These are phyloP conservation scores for Erebia ligea DNA, from an alignment of 2,888 invertebrate genomes.

Conservation along the genomic window DNA sequence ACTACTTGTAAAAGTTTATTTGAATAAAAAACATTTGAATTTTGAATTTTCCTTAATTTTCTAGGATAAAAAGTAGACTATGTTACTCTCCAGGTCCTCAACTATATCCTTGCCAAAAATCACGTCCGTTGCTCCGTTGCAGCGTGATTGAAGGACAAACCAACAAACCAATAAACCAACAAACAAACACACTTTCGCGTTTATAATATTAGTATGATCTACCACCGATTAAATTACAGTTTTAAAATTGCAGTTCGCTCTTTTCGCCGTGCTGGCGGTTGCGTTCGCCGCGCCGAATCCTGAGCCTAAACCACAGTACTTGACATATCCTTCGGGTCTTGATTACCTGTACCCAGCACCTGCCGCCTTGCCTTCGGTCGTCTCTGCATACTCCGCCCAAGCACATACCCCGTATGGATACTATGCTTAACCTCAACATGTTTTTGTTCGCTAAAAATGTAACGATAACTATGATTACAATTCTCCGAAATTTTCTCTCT, in stretches of 20 bases:
- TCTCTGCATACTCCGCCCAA: constrained; percentile 55
- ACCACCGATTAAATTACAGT: too few species aligned
- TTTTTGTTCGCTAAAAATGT: constrained; percentile 49
- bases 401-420: constrained; percentile 51
- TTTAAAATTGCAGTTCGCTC: constrained; percentile 63
- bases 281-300: constrained; percentile 75
- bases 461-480: background rate
- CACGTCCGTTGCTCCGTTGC: too few species aligned
- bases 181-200: too few species aligned
- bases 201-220: too few species aligned
- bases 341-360: constrained; percentile 62
- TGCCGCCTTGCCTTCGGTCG: constrained; percentile 48
- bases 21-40: too few species aligned
- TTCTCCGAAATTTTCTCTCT: background rate
- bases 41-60: too few species aligned
- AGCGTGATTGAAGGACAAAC: too few species aligned
- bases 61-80: too few species aligned
- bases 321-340: constrained; percentile 56
- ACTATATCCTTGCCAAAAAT: too few species aligned
- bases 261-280: constrained; percentile 77
- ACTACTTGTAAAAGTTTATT: too few species aligned
- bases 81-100: too few species aligned
- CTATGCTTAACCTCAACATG: constrained; percentile 51
- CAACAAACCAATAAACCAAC: too few species aligned
- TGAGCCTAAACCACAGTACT: constrained; percentile 55